Conservation (phyloP, 1,140 invertebrate genomes). For the Sitodiplosis mosellana region DNA sequence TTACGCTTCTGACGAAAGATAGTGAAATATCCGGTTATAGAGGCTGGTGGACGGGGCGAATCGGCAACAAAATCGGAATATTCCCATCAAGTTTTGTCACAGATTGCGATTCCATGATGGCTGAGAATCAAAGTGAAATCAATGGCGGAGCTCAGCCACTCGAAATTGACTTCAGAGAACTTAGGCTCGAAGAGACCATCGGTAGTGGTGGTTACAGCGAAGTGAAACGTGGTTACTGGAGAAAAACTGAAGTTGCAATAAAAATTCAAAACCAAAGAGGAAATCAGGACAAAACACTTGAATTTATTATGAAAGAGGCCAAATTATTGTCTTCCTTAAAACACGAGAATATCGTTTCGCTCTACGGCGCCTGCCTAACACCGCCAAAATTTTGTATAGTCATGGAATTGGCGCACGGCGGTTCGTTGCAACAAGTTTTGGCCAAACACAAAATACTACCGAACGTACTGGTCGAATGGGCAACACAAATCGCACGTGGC, state of each 20-base stretch:
- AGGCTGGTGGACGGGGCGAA: conserved; percentile 95
- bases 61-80: conserved; percentile 55
- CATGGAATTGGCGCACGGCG: conserved; percentile 89
- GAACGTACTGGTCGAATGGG: conserved; percentile 88
- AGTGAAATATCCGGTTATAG: conserved; percentile 89
- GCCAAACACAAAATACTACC: conserved; percentile 75
- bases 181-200: conserved; percentile 82
- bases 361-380: conserved; percentile 82
- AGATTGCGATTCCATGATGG: conserved; percentile 42
- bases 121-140: conserved; percentile 34
- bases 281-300: conserved; percentile 62
- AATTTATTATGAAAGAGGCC: conserved; percentile 86
- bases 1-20: conserved; percentile 84
- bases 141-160: conserved; percentile 59
- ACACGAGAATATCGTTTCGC: conserved; percentile 84
- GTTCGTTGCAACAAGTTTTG: conserved; percentile 79
- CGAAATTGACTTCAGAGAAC: conserved; percentile 71
- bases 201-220: conserved; percentile 92
- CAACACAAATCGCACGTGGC: conserved; percentile 84
- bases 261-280: conserved; percentile 87
- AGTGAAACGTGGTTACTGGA: conserved; percentile 70
- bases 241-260: conserved; percentile 68
- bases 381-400: conserved; percentile 87
- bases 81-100: conserved; percentile 83
- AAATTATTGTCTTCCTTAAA: conserved; percentile 85